Evolutionary conservation across 1,140 invertebrate species (phyloP).

Genomic region (Danaus melanippus): DNA sequence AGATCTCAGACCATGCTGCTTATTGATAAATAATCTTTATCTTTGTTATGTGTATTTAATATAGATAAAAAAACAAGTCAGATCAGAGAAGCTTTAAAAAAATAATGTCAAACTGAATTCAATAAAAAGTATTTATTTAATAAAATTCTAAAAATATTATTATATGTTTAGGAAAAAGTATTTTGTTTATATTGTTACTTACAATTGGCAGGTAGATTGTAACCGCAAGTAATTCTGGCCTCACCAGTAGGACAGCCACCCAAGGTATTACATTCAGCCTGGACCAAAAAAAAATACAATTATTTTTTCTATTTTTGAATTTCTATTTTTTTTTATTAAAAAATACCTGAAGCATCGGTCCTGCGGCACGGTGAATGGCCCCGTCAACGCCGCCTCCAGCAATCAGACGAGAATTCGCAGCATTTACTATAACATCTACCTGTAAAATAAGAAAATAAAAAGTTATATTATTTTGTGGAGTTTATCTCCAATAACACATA

Average conservation of each 20-base stretch:
- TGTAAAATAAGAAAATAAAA: slow-evolving; percentile 26
- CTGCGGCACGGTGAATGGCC: slow-evolving; percentile 87
- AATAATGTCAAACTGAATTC: no score
- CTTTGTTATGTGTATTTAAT: no score
- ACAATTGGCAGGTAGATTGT: slow-evolving; percentile 85
- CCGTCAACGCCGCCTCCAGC: slow-evolving; percentile 93
- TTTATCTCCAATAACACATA: slow-evolving; percentile 11
- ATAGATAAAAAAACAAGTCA: no score
- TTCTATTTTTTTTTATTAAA: background rate
- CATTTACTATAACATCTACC: slow-evolving; percentile 94
- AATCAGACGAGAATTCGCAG: slow-evolving; percentile 84
- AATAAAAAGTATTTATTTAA: no score
- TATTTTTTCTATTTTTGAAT: no score
- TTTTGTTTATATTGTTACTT: slow-evolving; percentile 26
- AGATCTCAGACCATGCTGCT: no score
- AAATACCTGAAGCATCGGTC: slow-evolving; percentile 71
- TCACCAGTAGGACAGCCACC: slow-evolving; percentile 83
- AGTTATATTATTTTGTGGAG: slow-evolving; percentile 10
- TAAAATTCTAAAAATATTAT: no score
- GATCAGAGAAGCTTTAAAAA: no score
- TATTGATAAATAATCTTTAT: no score
- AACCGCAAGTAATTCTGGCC: slow-evolving; percentile 87
- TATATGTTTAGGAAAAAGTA: no score
- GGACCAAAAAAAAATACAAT: slow-evolving; percentile 16
- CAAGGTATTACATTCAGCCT: slow-evolving; percentile 81